Evolutionary conservation across 2,888 invertebrate genomes (phyloP).

Genomic region (Sphecodes monilicornis): DNA sequence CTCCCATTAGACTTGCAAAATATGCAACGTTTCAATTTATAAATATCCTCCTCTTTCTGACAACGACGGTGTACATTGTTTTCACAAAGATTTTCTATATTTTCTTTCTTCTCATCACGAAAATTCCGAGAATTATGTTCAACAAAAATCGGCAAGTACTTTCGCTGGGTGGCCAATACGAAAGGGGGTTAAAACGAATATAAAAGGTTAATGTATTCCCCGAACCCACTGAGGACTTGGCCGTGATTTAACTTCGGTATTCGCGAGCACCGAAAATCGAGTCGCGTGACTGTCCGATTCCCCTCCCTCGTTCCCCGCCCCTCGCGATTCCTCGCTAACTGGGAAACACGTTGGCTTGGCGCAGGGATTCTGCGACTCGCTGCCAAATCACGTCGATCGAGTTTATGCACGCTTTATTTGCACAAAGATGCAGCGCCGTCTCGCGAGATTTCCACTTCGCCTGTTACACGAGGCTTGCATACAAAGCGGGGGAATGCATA

Average conservation of each 20-base stretch:
- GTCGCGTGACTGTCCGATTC: background rate
- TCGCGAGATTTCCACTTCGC: constrained; percentile 12
- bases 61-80: background rate
- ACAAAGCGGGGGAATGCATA: background rate
- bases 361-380: background rate
- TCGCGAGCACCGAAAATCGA: background rate
- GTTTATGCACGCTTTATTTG: constrained; percentile 10
- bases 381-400: constrained; percentile 14
- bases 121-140: background rate
- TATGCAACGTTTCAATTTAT: too few species aligned
- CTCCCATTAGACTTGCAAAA: too few species aligned
- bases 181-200: background rate
- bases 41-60: background rate
- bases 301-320: background rate
- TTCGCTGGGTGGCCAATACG: background rate
- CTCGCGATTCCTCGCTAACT: background rate
- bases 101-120: background rate
- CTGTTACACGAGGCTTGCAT: background rate
- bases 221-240: background rate
- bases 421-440: constrained; percentile 6
- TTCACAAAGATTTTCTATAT: background rate
- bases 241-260: background rate
- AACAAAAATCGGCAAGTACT: background rate
- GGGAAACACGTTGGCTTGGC: background rate
- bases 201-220: background rate